Conservation (phyloP, 2,797 vertebrate genomes). For the Chaenodraco wilsoni region DNA sequence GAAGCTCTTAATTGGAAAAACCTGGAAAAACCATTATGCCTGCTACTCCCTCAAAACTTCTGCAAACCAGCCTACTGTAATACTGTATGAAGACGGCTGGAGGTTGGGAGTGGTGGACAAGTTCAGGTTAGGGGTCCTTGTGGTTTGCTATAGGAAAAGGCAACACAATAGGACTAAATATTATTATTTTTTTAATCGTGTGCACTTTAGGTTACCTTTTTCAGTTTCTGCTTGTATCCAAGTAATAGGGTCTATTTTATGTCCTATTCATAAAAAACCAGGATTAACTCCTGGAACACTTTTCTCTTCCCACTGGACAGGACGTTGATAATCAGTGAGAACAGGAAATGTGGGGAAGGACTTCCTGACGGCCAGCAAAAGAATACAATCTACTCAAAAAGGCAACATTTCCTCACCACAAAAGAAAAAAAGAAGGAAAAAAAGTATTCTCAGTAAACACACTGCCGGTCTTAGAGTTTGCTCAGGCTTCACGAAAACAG, state of each 20-base stretch:
- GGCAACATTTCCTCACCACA: constrained; percentile 53
- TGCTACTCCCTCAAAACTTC: constrained; percentile 38
- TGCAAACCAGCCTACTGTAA: constrained; percentile 41
- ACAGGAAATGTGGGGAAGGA: constrained; percentile 85
- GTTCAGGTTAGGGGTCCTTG: not conserved
- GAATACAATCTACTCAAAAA: constrained; percentile 71
- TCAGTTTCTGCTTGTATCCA: no score
- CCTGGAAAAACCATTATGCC: constrained; percentile 74
- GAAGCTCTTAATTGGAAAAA: constrained; percentile 88
- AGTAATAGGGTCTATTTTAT: no score
- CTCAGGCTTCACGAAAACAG: constrained; percentile 6
- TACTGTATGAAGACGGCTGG: constrained; percentile 11
- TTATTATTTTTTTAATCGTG: no score
- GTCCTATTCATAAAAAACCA: constrained; percentile 26
- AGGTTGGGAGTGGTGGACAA: constrained; percentile 9
- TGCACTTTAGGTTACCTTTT: no score
- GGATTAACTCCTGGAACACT: constrained; percentile 59
- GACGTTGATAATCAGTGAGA: constrained; percentile 86
- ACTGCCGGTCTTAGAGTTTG: constrained; percentile 6
- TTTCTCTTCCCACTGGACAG: constrained; percentile 82
- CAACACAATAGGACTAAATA: not conserved
- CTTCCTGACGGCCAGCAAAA: constrained; percentile 83
- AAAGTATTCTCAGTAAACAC: constrained; percentile 42
- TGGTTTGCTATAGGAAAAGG: not conserved
- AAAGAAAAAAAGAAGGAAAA: constrained; percentile 6